Evolutionary conservation across 2,113 vertebrate species (phyloP).

Genomic region (Psammodynastes pulverulentus): DNA sequence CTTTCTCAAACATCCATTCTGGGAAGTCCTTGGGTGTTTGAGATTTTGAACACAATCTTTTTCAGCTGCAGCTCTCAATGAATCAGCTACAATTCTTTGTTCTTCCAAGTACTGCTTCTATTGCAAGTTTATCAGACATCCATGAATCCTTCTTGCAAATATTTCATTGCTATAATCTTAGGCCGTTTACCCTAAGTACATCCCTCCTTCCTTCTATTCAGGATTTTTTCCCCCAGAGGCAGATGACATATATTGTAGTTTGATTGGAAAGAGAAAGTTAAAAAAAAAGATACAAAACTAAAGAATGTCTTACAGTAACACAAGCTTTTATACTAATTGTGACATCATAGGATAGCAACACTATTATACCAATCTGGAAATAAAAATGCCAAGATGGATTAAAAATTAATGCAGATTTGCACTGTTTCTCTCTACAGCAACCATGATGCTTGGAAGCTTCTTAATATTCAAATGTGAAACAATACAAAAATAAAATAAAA

Average conservation of each 20-base stretch:
- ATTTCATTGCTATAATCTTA: background rate
- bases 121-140: background rate
- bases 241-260: background rate
- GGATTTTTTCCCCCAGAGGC: background rate
- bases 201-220: background rate
- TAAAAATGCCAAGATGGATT: background rate
- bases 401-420: background rate
- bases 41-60: background rate
- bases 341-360: background rate
- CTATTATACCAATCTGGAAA: background rate
- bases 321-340: background rate
- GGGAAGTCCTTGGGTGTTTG: background rate
- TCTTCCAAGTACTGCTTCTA: background rate
- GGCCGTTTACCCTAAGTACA: background rate
- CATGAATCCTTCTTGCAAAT: background rate
- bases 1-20: background rate
- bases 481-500: background rate
- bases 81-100: background rate
- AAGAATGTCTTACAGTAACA: background rate
- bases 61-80: background rate
- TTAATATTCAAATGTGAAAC: background rate
- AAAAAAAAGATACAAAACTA: background rate
- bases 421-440: background rate
- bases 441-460: background rate
- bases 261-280: background rate